These are phyloP conservation scores for Cosmorhoe ocellata DNA, from an alignment of 2,888 invertebrate genomes.

Conservation along the genomic window DNA sequence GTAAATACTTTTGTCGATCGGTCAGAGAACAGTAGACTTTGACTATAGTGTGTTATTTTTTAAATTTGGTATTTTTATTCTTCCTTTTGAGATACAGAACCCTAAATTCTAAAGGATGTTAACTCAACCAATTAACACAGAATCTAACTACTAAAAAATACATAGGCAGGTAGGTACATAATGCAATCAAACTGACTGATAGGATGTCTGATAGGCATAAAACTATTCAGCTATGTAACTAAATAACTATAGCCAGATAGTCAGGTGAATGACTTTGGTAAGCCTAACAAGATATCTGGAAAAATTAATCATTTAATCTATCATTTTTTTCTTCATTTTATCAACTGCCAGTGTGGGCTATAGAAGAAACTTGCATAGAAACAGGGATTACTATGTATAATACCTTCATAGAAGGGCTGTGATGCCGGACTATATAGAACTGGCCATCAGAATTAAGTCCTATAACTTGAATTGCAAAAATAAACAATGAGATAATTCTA, in stretches of 20 bases:
- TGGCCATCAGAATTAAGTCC: too few relatives aligned
- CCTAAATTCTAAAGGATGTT: constrained; percentile 9
- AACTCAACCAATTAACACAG: constrained; percentile 14
- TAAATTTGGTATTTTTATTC: neutral
- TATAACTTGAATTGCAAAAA: too few relatives aligned
- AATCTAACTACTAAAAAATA: constrained; percentile 6
- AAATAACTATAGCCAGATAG: neutral
- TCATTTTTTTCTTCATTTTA: neutral
- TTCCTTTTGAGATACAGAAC: neutral
- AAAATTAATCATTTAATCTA: constrained; percentile 20
- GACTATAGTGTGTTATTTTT: too few relatives aligned
- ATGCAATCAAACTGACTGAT: constrained; percentile 35
- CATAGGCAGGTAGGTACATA: neutral
- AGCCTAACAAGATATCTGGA: constrained; percentile 31
- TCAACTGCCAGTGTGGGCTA: neutral
- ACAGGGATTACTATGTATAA: neutral
- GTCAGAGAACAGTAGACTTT: too few relatives aligned
- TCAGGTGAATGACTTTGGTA: constrained; percentile 49
- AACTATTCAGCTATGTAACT: constrained; percentile 37
- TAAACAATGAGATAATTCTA: too few relatives aligned
- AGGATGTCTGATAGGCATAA: constrained; percentile 37
- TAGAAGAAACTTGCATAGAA: constrained; percentile 3
- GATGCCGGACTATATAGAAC: too few relatives aligned
- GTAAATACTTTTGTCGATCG: too few relatives aligned
- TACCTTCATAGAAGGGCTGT: too few relatives aligned